A percentile compares a stretch with the other conserved stretches of the same genome.
Conservation (phyloP, 1,140 invertebrate genomes). For the Antheraea mylitta region DNA sequence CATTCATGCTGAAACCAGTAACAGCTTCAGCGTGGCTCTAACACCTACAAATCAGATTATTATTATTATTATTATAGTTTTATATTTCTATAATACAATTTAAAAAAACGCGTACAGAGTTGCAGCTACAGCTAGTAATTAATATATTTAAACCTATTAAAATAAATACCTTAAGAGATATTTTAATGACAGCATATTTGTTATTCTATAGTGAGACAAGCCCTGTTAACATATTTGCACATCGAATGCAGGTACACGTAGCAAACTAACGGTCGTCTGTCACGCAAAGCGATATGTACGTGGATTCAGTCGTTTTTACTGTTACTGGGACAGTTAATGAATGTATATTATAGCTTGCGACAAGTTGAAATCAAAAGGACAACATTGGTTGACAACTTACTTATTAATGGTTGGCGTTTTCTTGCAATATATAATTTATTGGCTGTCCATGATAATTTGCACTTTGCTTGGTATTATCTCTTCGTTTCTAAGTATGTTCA, state of each 20-base stretch:
- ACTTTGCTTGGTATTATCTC: too few species aligned
- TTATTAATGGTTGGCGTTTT: neutral
- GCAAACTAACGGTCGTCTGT: conserved; percentile 17
- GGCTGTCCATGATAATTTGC: too few species aligned
- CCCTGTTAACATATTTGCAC: conserved; percentile 6
- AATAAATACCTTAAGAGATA: neutral
- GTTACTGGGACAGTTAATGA: neutral
- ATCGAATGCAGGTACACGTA: conserved; percentile 6
- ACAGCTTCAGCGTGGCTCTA: too few species aligned
- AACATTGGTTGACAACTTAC: neutral
- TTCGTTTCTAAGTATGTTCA: too few species aligned
- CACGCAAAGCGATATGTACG: conserved; percentile 20
- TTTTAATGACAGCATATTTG: neutral
- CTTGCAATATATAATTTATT: too few species aligned
- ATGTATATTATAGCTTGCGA: neutral
- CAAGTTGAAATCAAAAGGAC: neutral
- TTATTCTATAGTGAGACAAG: neutral
- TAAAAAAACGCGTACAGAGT: too few species aligned
- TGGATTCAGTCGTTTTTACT: neutral
- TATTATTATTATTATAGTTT: too few species aligned
- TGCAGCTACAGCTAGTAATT: too few species aligned
- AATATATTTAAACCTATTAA: too few species aligned
- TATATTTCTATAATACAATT: too few species aligned
- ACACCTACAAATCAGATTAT: too few species aligned
- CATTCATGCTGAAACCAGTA: too few species aligned